Conservation (phyloP, 2,797 vertebrate species). For the Chelonia mydas region DNA sequence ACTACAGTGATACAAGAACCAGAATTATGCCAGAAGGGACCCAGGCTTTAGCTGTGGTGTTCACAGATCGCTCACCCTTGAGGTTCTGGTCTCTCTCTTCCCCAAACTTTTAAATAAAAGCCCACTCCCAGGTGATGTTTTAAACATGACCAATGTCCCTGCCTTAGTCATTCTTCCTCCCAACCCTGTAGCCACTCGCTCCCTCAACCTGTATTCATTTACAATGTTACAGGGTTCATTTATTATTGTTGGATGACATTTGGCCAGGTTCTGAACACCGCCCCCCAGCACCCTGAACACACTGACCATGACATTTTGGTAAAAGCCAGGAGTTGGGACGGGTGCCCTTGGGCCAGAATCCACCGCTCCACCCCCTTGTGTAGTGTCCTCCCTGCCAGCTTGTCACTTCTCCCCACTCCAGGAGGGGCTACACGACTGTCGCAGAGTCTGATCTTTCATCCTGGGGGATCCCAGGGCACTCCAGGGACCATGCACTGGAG, state of each 20-base stretch:
- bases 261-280: neutral
- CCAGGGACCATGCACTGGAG: too few relatives aligned
- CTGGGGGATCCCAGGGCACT: neutral
- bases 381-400: neutral
- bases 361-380: neutral
- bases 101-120: neutral
- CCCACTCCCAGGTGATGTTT: neutral
- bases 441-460: neutral
- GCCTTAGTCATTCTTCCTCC: neutral
- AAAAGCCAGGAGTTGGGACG: neutral
- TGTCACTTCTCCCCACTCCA: neutral
- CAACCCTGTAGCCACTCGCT: neutral
- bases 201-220: neutral
- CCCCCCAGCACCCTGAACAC: neutral
- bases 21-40: neutral
- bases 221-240: neutral
- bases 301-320: neutral
- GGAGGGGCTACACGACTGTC: neutral
- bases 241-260: neutral
- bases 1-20: neutral
- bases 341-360: neutral
- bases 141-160: neutral
- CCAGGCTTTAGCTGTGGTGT: neutral
- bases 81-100: neutral
- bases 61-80: neutral